Percentiles rank a stretch among this genome's conserved stretches.
These are phyloP conservation scores for Hemiprocne comata DNA, from an alignment of 2,113 vertebrate species.

Conservation along the genomic window DNA sequence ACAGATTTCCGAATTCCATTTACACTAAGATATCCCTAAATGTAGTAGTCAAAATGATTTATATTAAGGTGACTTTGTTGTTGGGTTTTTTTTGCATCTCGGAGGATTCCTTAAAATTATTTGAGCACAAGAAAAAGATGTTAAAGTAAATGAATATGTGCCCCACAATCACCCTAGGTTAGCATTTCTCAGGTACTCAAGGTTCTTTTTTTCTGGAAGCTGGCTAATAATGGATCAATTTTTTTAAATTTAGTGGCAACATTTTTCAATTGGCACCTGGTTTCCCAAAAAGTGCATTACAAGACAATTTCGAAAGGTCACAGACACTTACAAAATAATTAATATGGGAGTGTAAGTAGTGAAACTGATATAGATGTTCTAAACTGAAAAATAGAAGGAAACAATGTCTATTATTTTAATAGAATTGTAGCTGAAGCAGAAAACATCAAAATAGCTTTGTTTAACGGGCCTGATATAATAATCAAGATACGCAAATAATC, in stretches of 20 bases:
- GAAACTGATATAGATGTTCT: neutral
- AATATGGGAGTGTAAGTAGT: neutral
- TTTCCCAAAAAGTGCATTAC: neutral
- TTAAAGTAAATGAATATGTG: neutral
- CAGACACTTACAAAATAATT: neutral
- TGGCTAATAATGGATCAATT: neutral
- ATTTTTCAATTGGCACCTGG: neutral
- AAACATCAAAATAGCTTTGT: neutral
- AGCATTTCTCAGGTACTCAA: neutral
- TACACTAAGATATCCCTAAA: neutral
- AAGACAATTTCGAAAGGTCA: neutral
- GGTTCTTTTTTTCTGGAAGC: neutral
- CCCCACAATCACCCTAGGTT: neutral
- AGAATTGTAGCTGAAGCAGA: neutral
- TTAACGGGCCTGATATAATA: neutral
- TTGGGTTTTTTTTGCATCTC: neutral
- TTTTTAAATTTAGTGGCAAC: neutral
- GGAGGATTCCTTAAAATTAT: neutral
- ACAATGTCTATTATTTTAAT: neutral
- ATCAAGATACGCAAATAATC: neutral
- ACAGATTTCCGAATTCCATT: neutral
- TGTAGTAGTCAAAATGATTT: neutral
- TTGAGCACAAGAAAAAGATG: neutral
- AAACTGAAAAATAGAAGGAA: neutral
- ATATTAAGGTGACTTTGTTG: neutral